These are phyloP conservation scores for Lamellibrachia satsuma DNA, from an alignment of 2,888 invertebrate genomes.

Conservation along the genomic window DNA sequence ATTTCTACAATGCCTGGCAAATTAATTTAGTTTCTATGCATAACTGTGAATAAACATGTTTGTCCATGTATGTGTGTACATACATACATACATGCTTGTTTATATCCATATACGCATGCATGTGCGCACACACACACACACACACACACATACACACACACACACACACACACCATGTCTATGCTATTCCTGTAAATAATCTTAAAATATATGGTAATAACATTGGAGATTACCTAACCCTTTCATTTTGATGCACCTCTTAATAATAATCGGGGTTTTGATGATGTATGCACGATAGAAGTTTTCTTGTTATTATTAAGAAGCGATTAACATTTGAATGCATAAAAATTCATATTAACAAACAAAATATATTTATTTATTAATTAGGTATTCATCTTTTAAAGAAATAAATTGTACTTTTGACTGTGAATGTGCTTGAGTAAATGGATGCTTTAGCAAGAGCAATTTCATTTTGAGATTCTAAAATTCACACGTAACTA, in stretches of 20 bases:
- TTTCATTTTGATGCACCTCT: too few species aligned
- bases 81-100: constrained; percentile 18
- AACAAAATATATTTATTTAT: neutral
- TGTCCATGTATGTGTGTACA: neutral
- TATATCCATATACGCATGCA: constrained; percentile 25
- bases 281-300: too few species aligned
- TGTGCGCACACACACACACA: constrained; percentile 21
- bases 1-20: neutral
- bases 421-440: neutral
- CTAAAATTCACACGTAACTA: neutral
- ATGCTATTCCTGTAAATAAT: neutral
- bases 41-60: constrained; percentile 17
- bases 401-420: neutral
- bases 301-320: too few species aligned
- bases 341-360: neutral
- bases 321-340: neutral
- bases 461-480: constrained; percentile 8
- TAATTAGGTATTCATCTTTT: neutral
- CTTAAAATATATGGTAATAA: neutral
- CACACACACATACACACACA: neutral
- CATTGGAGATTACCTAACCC: neutral
- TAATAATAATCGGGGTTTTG: too few species aligned
- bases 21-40: neutral
- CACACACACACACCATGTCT: neutral
- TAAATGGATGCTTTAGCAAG: neutral